Base-by-base conservation (phyloP, 1,140 invertebrate genomes). In the Ips typographus region DNA sequence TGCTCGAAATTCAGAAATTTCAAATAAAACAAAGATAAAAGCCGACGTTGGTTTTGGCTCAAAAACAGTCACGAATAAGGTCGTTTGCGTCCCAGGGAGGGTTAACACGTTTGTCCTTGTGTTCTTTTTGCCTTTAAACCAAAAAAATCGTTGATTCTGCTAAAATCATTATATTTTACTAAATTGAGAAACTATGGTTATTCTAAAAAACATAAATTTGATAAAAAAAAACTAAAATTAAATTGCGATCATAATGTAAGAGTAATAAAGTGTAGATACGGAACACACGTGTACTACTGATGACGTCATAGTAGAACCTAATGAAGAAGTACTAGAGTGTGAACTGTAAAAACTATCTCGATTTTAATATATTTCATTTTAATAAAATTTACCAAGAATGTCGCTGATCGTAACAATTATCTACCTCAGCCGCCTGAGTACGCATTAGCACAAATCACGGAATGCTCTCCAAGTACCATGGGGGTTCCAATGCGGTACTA, bases 321-420 rank as follows among this genome's bases (percentile, higher is more conserved):
- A 62, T 62, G 37, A 62, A 62, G 60, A 47, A 37, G 41, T 62
- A 62, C 44, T 51, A 39, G 43, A 62, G 51, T 40, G 47, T 51
- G 60, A 22, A 39, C 6, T 43, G n/a, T n/a, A 38, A 38, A 4
- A 44, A 36, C 38, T 38, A 47, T 22, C 58, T 37, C 43, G 60
- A 22, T 22, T 22, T 51, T 44, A 62, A 51, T 47, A 51, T 49
- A 62, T 62, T 62, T 62, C n/a, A 62, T 62, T 62, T 49, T 62
- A 62, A 62, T 62, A 47, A 62, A 62, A 62, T 62, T 62, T 47
- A 62, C 40, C 43, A 62, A 62, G 60, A 59, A 62, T 62, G 60
- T 62, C 60, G 60, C 51, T 39, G 60, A 47, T 62, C 44, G 44
- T 62, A 8, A 47, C 60, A 49, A 62, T 62, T 62, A 62, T 51